These are phyloP conservation scores for Apolygus lucorum DNA, from an alignment of 1,140 invertebrate species.

Conservation along the genomic window DNA sequence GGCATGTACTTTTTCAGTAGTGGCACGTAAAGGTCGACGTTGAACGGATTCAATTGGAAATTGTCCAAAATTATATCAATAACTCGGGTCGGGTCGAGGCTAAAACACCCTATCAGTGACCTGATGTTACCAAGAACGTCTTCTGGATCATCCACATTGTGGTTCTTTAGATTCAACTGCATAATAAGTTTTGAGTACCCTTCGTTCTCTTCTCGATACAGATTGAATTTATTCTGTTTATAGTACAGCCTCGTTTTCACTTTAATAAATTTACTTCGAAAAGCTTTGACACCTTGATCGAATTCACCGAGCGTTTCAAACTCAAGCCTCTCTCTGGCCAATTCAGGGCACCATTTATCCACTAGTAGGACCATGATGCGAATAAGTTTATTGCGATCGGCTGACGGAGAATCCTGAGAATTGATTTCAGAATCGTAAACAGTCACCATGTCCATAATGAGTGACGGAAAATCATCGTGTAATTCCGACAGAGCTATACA, in stretches of 20 bases:
- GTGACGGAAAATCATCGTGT: constrained; percentile 61
- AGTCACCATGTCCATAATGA: constrained; percentile 68
- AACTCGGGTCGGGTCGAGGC: constrained; percentile 96
- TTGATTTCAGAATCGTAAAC: constrained; percentile 68
- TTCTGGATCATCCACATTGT: constrained; percentile 49
- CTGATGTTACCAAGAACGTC: constrained; percentile 75
- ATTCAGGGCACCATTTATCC: constrained; percentile 66
- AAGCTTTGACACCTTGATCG: constrained; percentile 84
- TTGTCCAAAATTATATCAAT: constrained; percentile 93
- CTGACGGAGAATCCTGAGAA: constrained; percentile 44
- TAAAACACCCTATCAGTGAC: constrained; percentile 95
- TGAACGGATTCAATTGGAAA: constrained; percentile 79
- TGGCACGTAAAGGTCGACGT: constrained; percentile 66
- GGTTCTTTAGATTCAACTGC: constrained; percentile 78
- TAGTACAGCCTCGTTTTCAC: constrained; percentile 97
- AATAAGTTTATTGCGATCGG: constrained; percentile 45
- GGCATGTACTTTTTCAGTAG: constrained; percentile 78
- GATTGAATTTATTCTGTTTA: constrained; percentile 98
- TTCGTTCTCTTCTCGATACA: constrained; percentile 97
- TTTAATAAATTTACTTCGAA: constrained; percentile 95
- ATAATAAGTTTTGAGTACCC: constrained; percentile 95
- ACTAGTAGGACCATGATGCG: constrained; percentile 18
- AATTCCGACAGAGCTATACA: constrained; percentile 35
- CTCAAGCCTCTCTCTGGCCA: constrained; percentile 86
- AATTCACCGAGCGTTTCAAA: constrained; percentile 87